Evolutionary conservation across 2,888 invertebrate species (phyloP), one percentile per base, ranked within the genome.

Genomic region (Chymomyza amoena): DNA sequence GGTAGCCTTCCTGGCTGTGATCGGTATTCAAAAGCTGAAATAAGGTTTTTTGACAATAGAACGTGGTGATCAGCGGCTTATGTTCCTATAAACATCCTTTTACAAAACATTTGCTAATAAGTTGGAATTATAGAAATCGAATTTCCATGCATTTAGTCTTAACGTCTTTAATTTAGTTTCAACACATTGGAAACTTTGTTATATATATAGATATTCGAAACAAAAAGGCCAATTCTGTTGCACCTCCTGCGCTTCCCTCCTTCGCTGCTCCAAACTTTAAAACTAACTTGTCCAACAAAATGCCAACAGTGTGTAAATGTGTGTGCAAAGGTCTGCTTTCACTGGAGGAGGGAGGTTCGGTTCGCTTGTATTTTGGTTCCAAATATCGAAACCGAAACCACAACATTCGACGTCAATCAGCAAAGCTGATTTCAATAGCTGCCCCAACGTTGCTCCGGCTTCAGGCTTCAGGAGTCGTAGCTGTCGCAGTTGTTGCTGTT

Each of bases 361-460:
- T 9, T 10, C 70, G 81, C 73, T 77, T 71, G 75, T 79, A 77
- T 86, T 82, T 82, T 86, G 82, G 73, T 75, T 76, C 76, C 87
- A 84, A 83, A 83, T 84, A 87, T 78, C 83, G 87, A 78, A 84
- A 87, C 85, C 87, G 87, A 87, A 83, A 83, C 83, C 87, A 82
- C 87, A 87, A 87, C 85, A 84, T 84, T 84, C 87, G 85, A 87
- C 87, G 83, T 84, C 83, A 84, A 84, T 84, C 83, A 84, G 83
- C 80, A 83, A 84, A 87, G 87, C 83, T 87, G 85, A 84, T 87
- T 83, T 83, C 83, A 81, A 86, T 84, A 83, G 82, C 74, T 79
- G 72, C 67, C 72, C 67, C 72, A 39, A 18, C 32, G 28, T 32
- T 25, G n/a, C 32, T 59, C 59, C 52, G 64, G 69, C 70, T 52